Evolutionary conservation across 1,140 invertebrate species (phyloP), one percentile per base, ranked within the genome.

Genomic region (Zophobas morio): DNA sequence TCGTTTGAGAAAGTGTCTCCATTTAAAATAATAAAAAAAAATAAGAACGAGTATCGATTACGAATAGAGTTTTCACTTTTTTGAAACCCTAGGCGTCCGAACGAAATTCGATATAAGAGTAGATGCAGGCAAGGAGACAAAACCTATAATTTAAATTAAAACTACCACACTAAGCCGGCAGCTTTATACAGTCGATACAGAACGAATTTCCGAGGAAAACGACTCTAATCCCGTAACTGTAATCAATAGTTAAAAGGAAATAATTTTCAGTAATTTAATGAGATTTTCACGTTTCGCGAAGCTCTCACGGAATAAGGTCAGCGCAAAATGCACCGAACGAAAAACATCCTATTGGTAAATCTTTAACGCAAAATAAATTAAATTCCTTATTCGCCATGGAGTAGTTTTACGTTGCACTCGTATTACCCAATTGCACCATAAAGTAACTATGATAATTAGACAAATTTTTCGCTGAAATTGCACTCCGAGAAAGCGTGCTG

Each of bases 201-300:
- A 66, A 70, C 46, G 74, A 49, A 75, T 70, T 57, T 36, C 37
- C 39, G 34, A 42, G 74, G 72, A 56, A 74, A 56, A 74, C 49
- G 72, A 39, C 49, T 6, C 33, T 75, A 75, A 75, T 75, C 39
- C 56, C 57, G 36, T 66, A 6, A 46, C 71, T 40, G 74, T 66
- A 75, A 77, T 77, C 75, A 77, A 77, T 77, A 77, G 60, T 72
- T 56, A 32, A 71, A 77, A 72, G 57, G 46, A 57, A 36, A 77
- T 71, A 76, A 70, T 76, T 70, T 77, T 70, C 37, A 40, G 36
- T 77, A 56, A 77, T 71, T 77, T 71, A 77, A 77, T 57, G 75
- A 77, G 74, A 75, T 75, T 66, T 73, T 66, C 57, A 53, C 74
- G 57, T 42, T 53, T 49, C 32, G 3, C 53, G 36, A n/a, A n/a